Base-by-base conservation (phyloP, 2,113 vertebrate genomes). In the Callorhinus ursinus region DNA sequence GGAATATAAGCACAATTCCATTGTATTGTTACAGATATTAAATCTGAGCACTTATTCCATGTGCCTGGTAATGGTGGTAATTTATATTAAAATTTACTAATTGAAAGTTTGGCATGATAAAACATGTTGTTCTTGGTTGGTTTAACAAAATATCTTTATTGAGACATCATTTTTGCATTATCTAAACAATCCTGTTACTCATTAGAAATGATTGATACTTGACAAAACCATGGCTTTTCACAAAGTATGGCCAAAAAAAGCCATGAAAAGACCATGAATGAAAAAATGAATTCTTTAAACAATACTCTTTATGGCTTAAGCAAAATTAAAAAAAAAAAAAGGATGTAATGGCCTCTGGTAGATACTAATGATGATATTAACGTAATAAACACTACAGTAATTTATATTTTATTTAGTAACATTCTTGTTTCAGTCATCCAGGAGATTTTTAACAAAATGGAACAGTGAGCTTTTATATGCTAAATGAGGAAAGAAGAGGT, bases 31-130 rank as follows among this genome's bases (percentile, higher is more conserved):
- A 12, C 59, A 31, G 22, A 74, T 67, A 46, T 81, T 83, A 89
- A 93, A 53, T 83, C 42, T 76, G 31, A 87, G n/a, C 13, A 94
- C 5, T 28, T 24, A 61, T 76, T 88, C 69, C 61, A 72, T 90
- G 42, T 81, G 10, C 39, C 31, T 67, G 24, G 24, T 2, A 71
- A 49, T 88, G 18, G 24, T 63, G 79, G 72, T 94, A 87, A 83
- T 85, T 96, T 89, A 92, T 90, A 59, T 93, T 93, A 79, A 90
- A 65, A n/a, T 74, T 97, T 83, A 57, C 33, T 93, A 92, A 86
- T 79, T 79, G 49, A n/a, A 89, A 6, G 6, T 36, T 92, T 59
- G 93, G 72, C 49, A 69, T 67, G 33, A 67, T 67, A 67, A 67
- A 67, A 67, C 33, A 67, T n/a, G 33, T 69, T 69, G 33, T 69